phyloP scores from a whole-genome alignment of 2,113 vertebrate genomes.

The Forbesichthys agassizii region DNA sequence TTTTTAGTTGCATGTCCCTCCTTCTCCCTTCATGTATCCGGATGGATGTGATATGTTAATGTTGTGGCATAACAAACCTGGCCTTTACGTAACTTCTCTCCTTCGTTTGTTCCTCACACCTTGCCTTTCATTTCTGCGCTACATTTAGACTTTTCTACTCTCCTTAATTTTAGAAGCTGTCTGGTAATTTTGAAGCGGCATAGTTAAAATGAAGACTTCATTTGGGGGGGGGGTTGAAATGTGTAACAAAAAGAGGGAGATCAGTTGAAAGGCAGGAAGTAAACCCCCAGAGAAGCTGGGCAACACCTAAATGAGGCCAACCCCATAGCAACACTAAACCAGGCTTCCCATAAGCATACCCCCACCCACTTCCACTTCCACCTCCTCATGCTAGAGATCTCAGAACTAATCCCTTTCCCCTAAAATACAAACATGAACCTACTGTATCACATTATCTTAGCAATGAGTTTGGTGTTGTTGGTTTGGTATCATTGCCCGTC shows the following conservation, averaged over 20 bases:
- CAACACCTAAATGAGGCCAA: constrained; percentile 29
- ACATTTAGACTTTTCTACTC: constrained; percentile 19
- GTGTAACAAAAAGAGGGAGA: background rate
- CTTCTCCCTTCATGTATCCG: constrained; percentile 3
- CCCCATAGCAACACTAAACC: constrained; percentile 4
- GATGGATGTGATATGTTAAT: background rate
- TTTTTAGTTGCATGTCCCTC: background rate
- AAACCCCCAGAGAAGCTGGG: constrained; percentile 14
- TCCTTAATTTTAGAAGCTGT: background rate
- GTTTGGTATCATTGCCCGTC: too few relatives aligned
- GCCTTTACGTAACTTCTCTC: background rate
- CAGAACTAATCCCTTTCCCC: constrained; percentile 7
- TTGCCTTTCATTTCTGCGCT: constrained; percentile 7
- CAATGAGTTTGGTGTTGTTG: too few relatives aligned
- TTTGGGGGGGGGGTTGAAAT: constrained; percentile 18
- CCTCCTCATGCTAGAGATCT: constrained; percentile 21
- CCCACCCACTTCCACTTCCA: background rate
- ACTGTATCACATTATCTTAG: background rate
- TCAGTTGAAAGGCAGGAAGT: background rate
- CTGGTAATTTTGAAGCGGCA: background rate
- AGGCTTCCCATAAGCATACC: constrained; percentile 12
- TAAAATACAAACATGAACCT: background rate
- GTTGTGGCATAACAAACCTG: background rate
- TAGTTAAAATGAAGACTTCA: constrained; percentile 10
- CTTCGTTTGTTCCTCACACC: constrained; percentile 1